Evolutionary conservation across 2,888 invertebrate species (phyloP).

Genomic region (Tetranychus piercei): DNA sequence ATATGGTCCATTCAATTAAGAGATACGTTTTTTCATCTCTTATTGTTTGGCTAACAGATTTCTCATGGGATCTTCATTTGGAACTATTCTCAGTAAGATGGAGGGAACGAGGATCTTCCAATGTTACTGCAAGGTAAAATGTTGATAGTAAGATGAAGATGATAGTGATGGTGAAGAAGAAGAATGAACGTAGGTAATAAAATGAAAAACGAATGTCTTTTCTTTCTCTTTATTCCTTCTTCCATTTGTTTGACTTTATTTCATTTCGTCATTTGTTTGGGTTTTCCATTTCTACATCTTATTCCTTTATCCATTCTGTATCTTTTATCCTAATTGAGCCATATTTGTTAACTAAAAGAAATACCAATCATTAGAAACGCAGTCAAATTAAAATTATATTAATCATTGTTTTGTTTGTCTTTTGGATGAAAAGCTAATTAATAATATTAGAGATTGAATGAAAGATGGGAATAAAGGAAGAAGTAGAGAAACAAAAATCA

Average conservation of each 20-base stretch:
- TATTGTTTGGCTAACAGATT: neutral
- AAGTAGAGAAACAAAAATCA: neutral
- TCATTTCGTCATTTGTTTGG: neutral
- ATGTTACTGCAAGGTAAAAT: no score
- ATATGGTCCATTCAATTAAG: slow-evolving; percentile 1
- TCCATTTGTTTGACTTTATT: neutral
- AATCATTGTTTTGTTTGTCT: no score
- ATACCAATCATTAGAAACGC: no score
- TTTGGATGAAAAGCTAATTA: neutral
- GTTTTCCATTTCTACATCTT: neutral
- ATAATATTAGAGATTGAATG: neutral
- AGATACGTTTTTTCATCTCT: neutral
- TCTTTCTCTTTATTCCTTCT: neutral
- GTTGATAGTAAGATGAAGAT: neutral
- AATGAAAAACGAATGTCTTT: neutral
- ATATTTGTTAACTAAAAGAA: no score
- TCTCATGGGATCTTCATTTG: neutral
- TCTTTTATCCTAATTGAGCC: no score
- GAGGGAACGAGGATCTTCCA: neutral
- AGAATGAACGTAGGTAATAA: neutral
- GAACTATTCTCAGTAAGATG: neutral
- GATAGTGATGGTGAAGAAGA: neutral
- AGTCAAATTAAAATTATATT: no score
- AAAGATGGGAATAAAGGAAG: neutral
- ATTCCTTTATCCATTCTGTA: neutral